Percentiles rank a stretch among this genome's conserved stretches.
Conservation (phyloP, 2,888 invertebrate species). For the Stictocephala bisonia region DNA sequence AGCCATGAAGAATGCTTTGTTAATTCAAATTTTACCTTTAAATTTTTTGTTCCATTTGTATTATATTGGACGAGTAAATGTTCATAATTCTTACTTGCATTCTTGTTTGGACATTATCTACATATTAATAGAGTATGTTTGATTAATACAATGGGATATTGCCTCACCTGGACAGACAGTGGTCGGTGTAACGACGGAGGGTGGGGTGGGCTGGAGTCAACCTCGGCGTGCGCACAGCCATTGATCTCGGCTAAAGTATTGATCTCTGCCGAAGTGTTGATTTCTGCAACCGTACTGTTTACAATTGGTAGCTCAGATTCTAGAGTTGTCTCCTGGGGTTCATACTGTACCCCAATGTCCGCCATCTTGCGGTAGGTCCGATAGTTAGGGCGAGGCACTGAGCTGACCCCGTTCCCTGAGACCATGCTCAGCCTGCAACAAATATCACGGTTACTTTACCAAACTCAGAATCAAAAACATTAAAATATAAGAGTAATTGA, state of each 20-base stretch:
- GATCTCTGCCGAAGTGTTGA: slow-evolving; percentile 18
- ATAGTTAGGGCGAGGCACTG: slow-evolving; percentile 12
- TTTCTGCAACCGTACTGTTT: slow-evolving; percentile 12
- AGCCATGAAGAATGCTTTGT: too few species aligned
- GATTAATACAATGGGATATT: too few species aligned
- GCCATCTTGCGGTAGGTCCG: slow-evolving; percentile 32
- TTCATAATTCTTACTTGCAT: too few species aligned
- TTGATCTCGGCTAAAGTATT: too few species aligned
- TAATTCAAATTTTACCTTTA: too few species aligned
- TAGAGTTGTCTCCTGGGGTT: background rate
- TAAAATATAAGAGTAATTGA: too few species aligned
- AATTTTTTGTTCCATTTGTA: too few species aligned
- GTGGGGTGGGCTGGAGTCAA: background rate
- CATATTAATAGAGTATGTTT: too few species aligned
- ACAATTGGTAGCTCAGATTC: background rate
- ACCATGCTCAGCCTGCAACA: slow-evolving; percentile 36
- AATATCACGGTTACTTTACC: background rate
- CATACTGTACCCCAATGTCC: slow-evolving; percentile 18
- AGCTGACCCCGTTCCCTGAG: slow-evolving; percentile 33
- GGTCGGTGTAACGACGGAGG: background rate
- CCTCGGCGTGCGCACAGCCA: too few species aligned
- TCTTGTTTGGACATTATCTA: too few species aligned
- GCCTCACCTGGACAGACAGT: slow-evolving; percentile 22
- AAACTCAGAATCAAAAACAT: too few species aligned
- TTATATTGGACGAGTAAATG: too few species aligned